Percentiles rank a stretch among this genome's conserved stretches.
These are phyloP conservation scores for Trachemys scripta DNA, from an alignment of 2,113 vertebrate genomes.

Conservation along the genomic window DNA sequence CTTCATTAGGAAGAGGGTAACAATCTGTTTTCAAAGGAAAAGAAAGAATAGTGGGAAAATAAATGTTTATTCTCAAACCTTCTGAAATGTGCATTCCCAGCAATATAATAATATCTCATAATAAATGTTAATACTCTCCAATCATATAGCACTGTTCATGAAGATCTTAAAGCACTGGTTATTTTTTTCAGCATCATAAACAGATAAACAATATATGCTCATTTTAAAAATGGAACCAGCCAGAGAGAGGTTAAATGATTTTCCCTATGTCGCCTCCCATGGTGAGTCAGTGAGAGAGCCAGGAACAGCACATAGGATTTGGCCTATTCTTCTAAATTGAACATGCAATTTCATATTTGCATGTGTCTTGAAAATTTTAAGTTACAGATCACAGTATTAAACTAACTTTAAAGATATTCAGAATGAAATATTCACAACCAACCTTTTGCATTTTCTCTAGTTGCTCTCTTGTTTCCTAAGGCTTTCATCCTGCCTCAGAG, in stretches of 20 bases:
- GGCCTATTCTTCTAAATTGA: not conserved
- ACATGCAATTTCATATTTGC: not conserved
- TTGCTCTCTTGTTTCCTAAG: not conserved
- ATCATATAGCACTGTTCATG: not conserved
- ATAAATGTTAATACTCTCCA: conserved; percentile 1
- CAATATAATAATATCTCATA: not conserved
- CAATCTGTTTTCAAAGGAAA: not conserved
- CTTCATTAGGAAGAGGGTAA: not conserved
- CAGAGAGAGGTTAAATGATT: not conserved
- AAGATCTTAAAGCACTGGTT: not conserved
- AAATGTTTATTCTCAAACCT: not conserved
- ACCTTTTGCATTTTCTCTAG: conserved; percentile 9
- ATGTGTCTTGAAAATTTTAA: not conserved
- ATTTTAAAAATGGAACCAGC: not conserved
- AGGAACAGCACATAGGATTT: not conserved
- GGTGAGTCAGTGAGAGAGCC: not conserved
- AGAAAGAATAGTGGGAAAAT: not conserved
- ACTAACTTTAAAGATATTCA: not conserved
- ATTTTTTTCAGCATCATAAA: not conserved
- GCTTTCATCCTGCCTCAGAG: not conserved
- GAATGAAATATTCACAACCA: not conserved
- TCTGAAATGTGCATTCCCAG: conserved; percentile 11
- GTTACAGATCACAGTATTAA: not conserved
- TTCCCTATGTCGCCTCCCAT: not conserved
- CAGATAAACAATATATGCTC: not conserved